Base-by-base conservation (phyloP, 2,113 vertebrate genomes). In the Conger conger region DNA sequence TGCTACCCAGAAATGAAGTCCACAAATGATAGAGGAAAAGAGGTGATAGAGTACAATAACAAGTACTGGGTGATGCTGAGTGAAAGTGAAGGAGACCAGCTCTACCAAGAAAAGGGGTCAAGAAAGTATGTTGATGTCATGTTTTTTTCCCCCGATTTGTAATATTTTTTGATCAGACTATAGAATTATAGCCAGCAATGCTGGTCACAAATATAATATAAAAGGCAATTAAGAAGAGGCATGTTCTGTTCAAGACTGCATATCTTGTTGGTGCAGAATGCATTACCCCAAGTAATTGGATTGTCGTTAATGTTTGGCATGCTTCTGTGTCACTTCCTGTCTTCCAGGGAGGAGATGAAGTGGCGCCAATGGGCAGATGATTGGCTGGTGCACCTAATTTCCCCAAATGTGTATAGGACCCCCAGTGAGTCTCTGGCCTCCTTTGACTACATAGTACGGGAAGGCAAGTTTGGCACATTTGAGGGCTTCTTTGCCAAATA, bases 51-150 rank as follows among this genome's bases (percentile, higher is more conserved):
- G 83, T 99, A 96, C 91, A 93, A 87, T 89, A 99, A 99, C 93
- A 99, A 98, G 89, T 99, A 99, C 92, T 99, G 98, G 98, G 93
- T 99, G 84, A 99, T 99, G 98, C 93, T 99, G 89, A 93, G 92
- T 1, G 96, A 98, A 73, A 92, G 83, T 35, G 95, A 99, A 30
- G 93, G 90, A 0, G 82, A 91, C 20, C 53, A 0, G 0, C 0
- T 96, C 53, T 99, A 99, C 42, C 93, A 95, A 0, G 93, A 93
- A 30, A 97, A 98, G 87, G 96, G 95, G 60, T 93, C 94, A 33
- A 96, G 97, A 90, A 96, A 95, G 98, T 99, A 91, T 93, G 96
- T 91, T 3, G 60, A 76, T 53, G 37, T 0, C 37, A 11, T 79
- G 27, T 18, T 3, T 42, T 35, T 78, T 63, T 1, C 40, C 16